Evolutionary conservation across 2,888 invertebrate species (phyloP), one percentile per base, ranked within the genome.

Genomic region (Fabriciana adippe): DNA sequence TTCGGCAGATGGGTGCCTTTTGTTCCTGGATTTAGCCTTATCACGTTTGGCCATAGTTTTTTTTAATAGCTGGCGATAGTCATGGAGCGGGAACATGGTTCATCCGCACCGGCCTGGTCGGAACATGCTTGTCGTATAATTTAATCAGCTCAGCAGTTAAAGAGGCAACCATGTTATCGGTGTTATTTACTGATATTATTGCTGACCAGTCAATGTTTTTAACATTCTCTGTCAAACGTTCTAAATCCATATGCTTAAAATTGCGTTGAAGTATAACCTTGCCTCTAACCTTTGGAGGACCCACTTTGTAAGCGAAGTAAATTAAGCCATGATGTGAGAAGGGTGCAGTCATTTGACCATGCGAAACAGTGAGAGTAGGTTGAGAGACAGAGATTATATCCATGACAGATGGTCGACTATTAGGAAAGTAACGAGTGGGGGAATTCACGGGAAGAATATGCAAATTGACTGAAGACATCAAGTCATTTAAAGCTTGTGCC

Each of bases 261-360:
- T 67, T 67, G 8, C 74, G 70, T 13, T 50, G 71, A 31, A 70
- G 26, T 18, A 69, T 54, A 45, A 69, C 26, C 59, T 59, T 68
- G 50, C 66, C 51, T 59, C 69, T 73, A 50, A 55, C 31, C 64
- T 73, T 73, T 18, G 21, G 62, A 21, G 21, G 21, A 21, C 21
- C 2, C 21, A 21, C 21, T 21, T 21, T 21, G 21, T 21, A 21
- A 21, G 21, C 21, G 3, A 21, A 3, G 21, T 21, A 73, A 6
- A 73, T 62, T 3, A 69, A 35, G 21, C 71, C 70, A 21, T 73
- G 71, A 60, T 71, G 63, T 3, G 73, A 73, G 21, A 71, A 73
- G 16, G 68, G 57, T 13, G 67, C 57, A n/a, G 71, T 70, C 15
- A 59, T 35, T 54, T 73, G n/a, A n/a, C n/a, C n/a, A n/a, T n/a